phyloP scores from a whole-genome alignment of 2,888 invertebrate genomes.

The Aphidoletes aphidimyza region DNA sequence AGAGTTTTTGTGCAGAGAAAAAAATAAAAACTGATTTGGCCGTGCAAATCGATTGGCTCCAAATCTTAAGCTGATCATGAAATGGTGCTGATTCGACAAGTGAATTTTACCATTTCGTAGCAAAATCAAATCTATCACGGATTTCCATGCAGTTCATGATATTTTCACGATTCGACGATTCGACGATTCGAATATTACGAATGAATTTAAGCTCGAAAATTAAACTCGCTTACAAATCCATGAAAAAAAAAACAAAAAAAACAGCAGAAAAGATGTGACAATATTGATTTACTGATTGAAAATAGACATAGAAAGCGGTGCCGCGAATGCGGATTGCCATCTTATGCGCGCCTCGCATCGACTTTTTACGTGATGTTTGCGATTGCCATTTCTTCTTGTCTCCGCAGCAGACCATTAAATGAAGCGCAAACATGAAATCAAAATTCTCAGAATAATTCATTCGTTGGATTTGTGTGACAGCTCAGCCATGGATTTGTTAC shows the following conservation, averaged over 20 bases:
- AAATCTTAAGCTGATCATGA: constrained; percentile 1
- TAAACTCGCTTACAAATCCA: too few relatives aligned
- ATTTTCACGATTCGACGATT: not conserved
- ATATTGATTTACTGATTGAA: constrained; percentile 32
- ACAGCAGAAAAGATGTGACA: constrained; percentile 7
- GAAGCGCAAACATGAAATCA: not conserved
- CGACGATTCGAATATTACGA: too few relatives aligned
- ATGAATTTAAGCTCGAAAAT: too few relatives aligned
- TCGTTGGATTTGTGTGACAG: not conserved
- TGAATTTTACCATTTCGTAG: not conserved
- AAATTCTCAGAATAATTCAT: constrained; percentile 37
- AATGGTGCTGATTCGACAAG: not conserved
- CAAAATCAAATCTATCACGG: not conserved
- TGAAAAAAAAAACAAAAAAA: not conserved
- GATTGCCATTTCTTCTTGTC: not conserved
- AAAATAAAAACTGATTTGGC: too few relatives aligned
- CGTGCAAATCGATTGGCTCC: too few relatives aligned
- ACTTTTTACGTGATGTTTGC: constrained; percentile 12
- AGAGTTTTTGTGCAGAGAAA: too few relatives aligned
- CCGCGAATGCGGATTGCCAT: not conserved
- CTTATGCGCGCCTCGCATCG: too few relatives aligned
- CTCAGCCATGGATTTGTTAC: not conserved
- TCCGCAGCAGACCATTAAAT: not conserved
- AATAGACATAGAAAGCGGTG: not conserved
- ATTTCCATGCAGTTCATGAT: not conserved